Evolutionary conservation across 2,888 invertebrate genomes (phyloP), one percentile per base, ranked within the genome.

Genomic region (Galeopsomyia nigrocyanea): DNA sequence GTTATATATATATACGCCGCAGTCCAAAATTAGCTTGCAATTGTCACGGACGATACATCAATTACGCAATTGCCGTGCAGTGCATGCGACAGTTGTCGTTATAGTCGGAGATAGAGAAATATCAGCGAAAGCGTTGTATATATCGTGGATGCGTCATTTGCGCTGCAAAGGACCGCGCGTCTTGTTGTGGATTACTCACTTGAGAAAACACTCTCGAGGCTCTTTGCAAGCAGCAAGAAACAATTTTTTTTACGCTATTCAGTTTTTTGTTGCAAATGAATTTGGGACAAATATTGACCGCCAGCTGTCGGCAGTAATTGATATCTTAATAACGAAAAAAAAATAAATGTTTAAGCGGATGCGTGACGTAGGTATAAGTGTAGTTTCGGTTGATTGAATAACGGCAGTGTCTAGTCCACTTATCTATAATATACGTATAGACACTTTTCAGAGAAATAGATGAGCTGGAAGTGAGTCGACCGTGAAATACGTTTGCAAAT

Each of bases 171-270:
- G 49, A 49, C 55, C 22, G 31, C n/a, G 19, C 39, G 39, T 10
- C 39, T 39, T 39, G n/a, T 13, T 31, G 22, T 47, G 60, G 60
- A 65, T 71, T 65, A 70, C 65, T 70, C 65, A 71, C 55, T 70
- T 60, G 50, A 39, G 57, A 49, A 46, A 64, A 39, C 49, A 19
- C 9, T 14, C 56, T 7, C n/a, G 22, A 13, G 17, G 31, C 26
- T 17, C 16, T 19, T n/a, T 50, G 26, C 57, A 10, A 10, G 6
- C 9, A 14, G n/a, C n/a, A n/a, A n/a, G n/a, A n/a, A n/a, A n/a
- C n/a, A n/a, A 3, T 22, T 26, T 62, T 62, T n/a, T 50, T 22
- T 16, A 2, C n/a, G 1, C 5, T 26, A 0, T 14, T 19, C 14
- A n/a, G 10, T n/a, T 16, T 31, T 26, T 26, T 26, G 16, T 56